Base-by-base conservation (phyloP, 2,113 vertebrate species). In the Mesocricetus auratus region DNA sequence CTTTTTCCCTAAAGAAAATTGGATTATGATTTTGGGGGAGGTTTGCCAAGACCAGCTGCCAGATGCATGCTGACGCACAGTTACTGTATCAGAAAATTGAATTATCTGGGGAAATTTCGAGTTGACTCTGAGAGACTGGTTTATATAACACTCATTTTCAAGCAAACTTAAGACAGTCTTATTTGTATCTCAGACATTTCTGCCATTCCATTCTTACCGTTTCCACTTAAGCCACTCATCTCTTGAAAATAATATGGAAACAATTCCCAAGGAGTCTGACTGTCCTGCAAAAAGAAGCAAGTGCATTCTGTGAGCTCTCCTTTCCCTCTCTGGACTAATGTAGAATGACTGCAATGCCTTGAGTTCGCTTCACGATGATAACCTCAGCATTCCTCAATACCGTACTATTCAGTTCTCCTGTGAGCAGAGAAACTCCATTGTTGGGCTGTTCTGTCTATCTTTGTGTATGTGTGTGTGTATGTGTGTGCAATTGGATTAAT, bases 31-130 rank as follows among this genome's bases (percentile, higher is more conserved):
- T 91, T 94, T 73, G 53, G 4, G 29, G 16, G 60, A 79, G 15
- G 19, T 60, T 91, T 94, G 66, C 50, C 66, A 83, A 66, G 50
- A 31, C 11, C n/a, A 47, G 17, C 19, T 42, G 10, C 56, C 3
- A 47, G 22, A 82, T 31, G 45, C 0, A 29, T 86, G 87, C 42
- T 86, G n/a, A 60, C 96, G 60, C 89, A 39, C 1, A 16, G 24
- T 12, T 47, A 26, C 36, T n/a, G 31, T 21, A 60, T 78, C 66
- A 53, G 16, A 94, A 93, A 79, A 91, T 78, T 33, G 93, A 85
- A 93, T 75, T 36, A 39, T 73, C 31, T 77, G 22, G 45, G 64
- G 73, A 96, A 95, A 85, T 88, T n/a, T 58, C 87, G 42, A 94
- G 56, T 31, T 36, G 11, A 11, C 50, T 31, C 1, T 74, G 82